phyloP scores from a whole-genome alignment of 2,888 invertebrate genomes.

The Lycophotia porphyrea region DNA sequence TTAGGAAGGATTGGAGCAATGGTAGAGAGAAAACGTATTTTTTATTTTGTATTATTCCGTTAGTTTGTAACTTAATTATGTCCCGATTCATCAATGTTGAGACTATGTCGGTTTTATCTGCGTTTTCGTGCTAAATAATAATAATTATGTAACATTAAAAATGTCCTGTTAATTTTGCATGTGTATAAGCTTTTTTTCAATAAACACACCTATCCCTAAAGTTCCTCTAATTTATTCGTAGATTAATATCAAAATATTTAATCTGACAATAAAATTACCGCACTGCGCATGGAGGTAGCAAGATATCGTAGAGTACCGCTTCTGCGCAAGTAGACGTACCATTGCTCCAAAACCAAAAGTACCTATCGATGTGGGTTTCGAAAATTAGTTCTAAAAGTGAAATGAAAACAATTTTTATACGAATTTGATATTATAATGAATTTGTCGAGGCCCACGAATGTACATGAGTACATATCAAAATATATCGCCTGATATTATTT shows the following conservation, averaged over 20 bases:
- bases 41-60: conserved; percentile 15
- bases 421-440: conserved; percentile 78
- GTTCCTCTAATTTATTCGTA: conserved; percentile 52
- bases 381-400: conserved; percentile 62
- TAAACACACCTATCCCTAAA: conserved; percentile 21
- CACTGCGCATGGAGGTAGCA: conserved; percentile 6
- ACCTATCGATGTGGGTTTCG: conserved; percentile 64
- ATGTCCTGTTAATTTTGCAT: conserved; percentile 39
- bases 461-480: conserved; percentile 80
- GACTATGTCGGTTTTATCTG: conserved; percentile 6
- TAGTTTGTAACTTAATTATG: conserved; percentile 16
- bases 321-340: conserved; percentile 31
- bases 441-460: conserved; percentile 64
- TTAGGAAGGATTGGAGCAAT: conserved; percentile 67
- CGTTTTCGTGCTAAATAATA: conserved; percentile 7
- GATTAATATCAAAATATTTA: conserved; percentile 40
- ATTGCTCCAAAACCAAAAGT: conserved; percentile 66
- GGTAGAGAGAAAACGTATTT: conserved; percentile 38
- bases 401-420: conserved; percentile 75
- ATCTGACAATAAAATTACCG: conserved; percentile 51
- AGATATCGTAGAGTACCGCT: conserved; percentile 21
- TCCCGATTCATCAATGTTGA: conserved; percentile 12
- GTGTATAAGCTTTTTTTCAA: conserved; percentile 52
- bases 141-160: conserved; percentile 9
- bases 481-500: conserved; percentile 73